Conservation (phyloP, 2,888 invertebrate genomes). For the Amphipoea oculea region DNA sequence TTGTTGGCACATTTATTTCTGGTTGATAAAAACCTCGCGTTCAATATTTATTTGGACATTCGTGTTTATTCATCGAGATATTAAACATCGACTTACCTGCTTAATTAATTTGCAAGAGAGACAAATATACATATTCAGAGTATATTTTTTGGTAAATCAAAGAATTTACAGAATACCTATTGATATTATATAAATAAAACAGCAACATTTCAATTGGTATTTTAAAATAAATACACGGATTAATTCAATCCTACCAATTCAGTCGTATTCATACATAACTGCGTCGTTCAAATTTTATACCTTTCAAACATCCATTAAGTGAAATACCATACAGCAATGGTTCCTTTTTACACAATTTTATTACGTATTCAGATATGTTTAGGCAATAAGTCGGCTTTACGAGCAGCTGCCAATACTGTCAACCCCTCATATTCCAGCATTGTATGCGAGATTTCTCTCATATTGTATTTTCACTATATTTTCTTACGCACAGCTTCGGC, state of each 20-base stretch:
- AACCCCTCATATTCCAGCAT: constrained; percentile 65
- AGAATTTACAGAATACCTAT: background rate
- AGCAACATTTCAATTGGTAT: background rate
- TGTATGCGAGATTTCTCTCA: constrained; percentile 49
- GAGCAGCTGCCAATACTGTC: constrained; percentile 77
- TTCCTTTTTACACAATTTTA: constrained; percentile 59
- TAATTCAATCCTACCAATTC: constrained; percentile 20
- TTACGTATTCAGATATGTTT: constrained; percentile 70
- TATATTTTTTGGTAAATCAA: background rate
- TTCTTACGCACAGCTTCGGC: constrained; percentile 42
- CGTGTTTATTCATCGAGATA: background rate
- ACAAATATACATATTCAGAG: background rate
- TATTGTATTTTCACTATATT: constrained; percentile 58
- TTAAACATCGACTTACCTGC: background rate
- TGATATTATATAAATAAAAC: background rate
- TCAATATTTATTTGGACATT: background rate
- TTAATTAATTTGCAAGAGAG: background rate
- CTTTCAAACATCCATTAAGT: constrained; percentile 53
- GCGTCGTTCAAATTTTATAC: constrained; percentile 35
- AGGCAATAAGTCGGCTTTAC: constrained; percentile 76
- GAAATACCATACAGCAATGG: constrained; percentile 49
- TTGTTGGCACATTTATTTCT: background rate
- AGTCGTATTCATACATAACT: constrained; percentile 3
- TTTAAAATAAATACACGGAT: constrained; percentile 14
- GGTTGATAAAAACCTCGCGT: background rate